Conservation (phyloP, 2,888 invertebrate species). For the Sinopyrophorus schimmeli region DNA sequence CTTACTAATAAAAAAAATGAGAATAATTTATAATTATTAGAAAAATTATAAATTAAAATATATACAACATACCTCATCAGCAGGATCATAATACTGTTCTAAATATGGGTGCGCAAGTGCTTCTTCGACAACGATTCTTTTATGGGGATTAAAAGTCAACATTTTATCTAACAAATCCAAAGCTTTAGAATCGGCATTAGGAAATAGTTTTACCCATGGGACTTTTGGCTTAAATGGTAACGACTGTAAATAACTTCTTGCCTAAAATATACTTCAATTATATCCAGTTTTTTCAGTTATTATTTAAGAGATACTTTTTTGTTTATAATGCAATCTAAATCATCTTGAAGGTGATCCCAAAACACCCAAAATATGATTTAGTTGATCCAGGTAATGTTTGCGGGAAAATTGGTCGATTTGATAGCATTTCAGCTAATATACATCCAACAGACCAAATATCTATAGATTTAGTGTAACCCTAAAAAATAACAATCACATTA, state of each 20-base stretch:
- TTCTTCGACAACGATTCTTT: conserved; percentile 95
- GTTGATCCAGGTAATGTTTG: conserved; percentile 98
- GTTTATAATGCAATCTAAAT: conserved; percentile 98
- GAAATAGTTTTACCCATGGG: conserved; percentile 92
- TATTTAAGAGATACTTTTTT: no score
- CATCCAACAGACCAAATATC: conserved; percentile 99
- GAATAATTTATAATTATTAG: background rate
- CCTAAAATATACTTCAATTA: conserved; percentile 66
- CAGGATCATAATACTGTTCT: conserved; percentile 99
- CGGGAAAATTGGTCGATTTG: conserved; percentile 98
- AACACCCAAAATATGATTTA: conserved; percentile 97
- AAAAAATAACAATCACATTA: no score
- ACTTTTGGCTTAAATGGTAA: conserved; percentile 97
- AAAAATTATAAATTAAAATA: no score
- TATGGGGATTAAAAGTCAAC: conserved; percentile 98
- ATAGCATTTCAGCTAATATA: conserved; percentile 98
- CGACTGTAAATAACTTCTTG: conserved; percentile 95
- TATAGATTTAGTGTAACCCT: conserved; percentile 98
- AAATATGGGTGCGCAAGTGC: conserved; percentile 98
- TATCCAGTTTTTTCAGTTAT: no score
- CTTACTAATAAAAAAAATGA: conserved; percentile 2
- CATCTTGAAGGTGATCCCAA: conserved; percentile 95
- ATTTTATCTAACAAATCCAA: conserved; percentile 96
- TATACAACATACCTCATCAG: conserved; percentile 87
- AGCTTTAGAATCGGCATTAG: conserved; percentile 91